Conservation (phyloP, 1,140 invertebrate genomes). For the Drosophila melanica region DNA sequence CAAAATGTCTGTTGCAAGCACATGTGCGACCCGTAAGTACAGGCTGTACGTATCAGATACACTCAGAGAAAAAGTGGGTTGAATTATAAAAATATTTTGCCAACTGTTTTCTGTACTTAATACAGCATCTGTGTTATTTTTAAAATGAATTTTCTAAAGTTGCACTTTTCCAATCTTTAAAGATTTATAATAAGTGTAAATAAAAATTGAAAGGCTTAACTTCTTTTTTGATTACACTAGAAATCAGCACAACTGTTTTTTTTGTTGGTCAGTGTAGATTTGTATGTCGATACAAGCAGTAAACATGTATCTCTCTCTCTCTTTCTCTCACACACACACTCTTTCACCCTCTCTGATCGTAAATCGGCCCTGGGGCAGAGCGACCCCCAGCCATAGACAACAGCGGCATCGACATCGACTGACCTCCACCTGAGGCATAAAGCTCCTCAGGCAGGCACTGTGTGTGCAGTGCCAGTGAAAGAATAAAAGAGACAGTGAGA, state of each 20-base stretch:
- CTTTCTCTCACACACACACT: background rate
- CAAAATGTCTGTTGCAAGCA: background rate
- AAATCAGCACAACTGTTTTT: no score
- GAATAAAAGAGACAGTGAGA: background rate
- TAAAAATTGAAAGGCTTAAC: no score
- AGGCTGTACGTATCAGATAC: background rate
- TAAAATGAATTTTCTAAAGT: no score
- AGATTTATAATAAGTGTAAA: no score
- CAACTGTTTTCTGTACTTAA: no score
- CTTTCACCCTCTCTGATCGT: background rate
- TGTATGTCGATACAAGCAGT: no score
- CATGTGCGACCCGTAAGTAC: background rate
- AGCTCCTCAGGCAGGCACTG: slow-evolving; percentile 22
- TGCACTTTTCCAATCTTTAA: no score
- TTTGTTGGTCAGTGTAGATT: no score
- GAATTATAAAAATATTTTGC: no score
- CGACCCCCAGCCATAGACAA: slow-evolving; percentile 33
- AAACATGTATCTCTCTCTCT: background rate
- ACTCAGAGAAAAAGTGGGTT: background rate
- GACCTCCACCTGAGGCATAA: slow-evolving; percentile 40
- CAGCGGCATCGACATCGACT: slow-evolving; percentile 28
- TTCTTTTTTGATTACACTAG: no score
- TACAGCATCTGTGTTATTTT: no score
- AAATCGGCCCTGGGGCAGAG: slow-evolving; percentile 18
- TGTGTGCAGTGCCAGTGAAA: background rate